Conservation (phyloP, 1,140 invertebrate species). For the Himalopsyche phryganea region DNA sequence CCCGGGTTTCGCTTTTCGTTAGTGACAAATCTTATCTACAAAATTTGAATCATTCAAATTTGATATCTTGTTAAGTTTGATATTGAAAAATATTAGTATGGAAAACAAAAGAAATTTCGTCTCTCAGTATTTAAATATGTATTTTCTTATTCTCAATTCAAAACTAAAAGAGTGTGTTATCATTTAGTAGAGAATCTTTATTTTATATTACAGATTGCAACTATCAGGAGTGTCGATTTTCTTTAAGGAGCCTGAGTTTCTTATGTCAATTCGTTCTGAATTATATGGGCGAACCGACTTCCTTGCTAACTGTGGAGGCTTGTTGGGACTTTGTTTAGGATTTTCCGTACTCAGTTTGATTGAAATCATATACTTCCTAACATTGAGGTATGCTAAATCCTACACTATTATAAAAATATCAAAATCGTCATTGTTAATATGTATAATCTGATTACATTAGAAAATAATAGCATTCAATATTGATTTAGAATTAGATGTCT, state of each 20-base stretch:
- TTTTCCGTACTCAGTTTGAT: slow-evolving; percentile 63
- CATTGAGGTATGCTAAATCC: slow-evolving; percentile 39
- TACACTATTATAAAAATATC: too few species aligned
- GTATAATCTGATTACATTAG: not conserved
- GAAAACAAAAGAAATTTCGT: too few species aligned
- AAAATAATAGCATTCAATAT: not conserved
- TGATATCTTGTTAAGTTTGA: too few species aligned
- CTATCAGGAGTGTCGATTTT: slow-evolving; percentile 43
- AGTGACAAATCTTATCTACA: too few species aligned
- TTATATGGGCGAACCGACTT: slow-evolving; percentile 61
- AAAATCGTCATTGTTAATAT: not conserved
- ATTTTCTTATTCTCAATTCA: too few species aligned
- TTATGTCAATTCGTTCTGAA: slow-evolving; percentile 58
- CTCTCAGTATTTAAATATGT: too few species aligned
- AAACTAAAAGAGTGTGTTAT: too few species aligned
- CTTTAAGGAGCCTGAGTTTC: slow-evolving; percentile 64
- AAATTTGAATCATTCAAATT: too few species aligned
- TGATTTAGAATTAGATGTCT: not conserved
- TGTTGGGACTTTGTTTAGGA: slow-evolving; percentile 63
- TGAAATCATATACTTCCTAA: slow-evolving; percentile 61
- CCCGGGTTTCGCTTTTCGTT: too few species aligned
- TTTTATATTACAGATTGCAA: not conserved
- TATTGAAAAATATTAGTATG: too few species aligned
- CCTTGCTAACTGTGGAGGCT: slow-evolving; percentile 62
- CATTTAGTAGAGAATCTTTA: too few species aligned